phyloP scores from a whole-genome alignment of 2,888 invertebrate species.

The Steinernema scapterisci region DNA sequence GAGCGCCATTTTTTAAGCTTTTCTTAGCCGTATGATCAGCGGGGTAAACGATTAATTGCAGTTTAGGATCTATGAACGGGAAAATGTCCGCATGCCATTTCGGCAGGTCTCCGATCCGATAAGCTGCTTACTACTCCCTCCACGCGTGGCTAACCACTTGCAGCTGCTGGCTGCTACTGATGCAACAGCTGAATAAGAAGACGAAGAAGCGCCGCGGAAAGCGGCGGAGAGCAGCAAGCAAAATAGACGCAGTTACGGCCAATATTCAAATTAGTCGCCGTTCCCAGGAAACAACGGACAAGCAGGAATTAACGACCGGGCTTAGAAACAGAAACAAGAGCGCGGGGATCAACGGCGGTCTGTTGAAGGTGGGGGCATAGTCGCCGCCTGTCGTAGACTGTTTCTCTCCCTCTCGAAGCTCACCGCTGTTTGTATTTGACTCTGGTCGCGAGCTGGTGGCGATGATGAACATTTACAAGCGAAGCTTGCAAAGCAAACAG shows the following conservation, averaged over 20 bases:
- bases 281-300: background rate
- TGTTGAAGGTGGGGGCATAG: background rate
- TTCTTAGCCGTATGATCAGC: background rate
- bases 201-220: too few species aligned
- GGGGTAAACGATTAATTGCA: constrained; percentile 18
- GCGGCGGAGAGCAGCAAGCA: background rate
- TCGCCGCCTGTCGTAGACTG: constrained; percentile 7
- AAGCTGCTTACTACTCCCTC: background rate
- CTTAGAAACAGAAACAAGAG: constrained; percentile 11
- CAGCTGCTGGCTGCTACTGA: constrained; percentile 20
- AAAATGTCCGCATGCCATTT: background rate
- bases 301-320: background rate
- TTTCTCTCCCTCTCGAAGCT: background rate
- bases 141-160: constrained; percentile 1
- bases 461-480: constrained; percentile 27
- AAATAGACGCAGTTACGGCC: background rate
- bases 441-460: background rate
- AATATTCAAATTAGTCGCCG: background rate
- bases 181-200: too few species aligned
- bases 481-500: constrained; percentile 18
- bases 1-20: constrained; percentile 2
- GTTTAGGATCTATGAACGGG: background rate
- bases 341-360: background rate
- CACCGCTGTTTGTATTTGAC: constrained; percentile 4
- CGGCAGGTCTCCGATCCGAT: background rate